Percentiles rank a stretch among this genome's conserved stretches.
These are phyloP conservation scores for Dicyrtoma fusca DNA, from an alignment of 2,888 invertebrate genomes.

Conservation along the genomic window DNA sequence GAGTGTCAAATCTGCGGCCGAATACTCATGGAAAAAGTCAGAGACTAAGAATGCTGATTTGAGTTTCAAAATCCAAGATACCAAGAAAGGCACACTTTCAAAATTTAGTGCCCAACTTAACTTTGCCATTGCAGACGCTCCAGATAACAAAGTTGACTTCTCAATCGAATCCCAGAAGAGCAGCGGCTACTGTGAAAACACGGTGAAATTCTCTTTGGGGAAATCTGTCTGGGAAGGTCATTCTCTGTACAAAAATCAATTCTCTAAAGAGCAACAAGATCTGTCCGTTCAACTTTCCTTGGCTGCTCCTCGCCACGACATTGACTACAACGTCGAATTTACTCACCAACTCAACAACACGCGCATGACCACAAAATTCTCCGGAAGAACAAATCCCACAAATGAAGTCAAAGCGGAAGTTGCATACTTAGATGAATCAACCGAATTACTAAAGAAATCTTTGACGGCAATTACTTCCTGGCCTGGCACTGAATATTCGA, in stretches of 20 bases:
- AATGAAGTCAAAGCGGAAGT: conserved; percentile 49
- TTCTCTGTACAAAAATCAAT: conserved; percentile 56
- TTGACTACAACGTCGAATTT: conserved; percentile 56
- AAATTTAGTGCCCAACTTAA: conserved; percentile 48
- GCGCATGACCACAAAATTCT: conserved; percentile 45
- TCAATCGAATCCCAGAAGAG: conserved; percentile 57
- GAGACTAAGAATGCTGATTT: conserved; percentile 54
- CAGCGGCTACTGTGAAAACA: conserved; percentile 57
- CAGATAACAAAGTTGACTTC: conserved; percentile 56
- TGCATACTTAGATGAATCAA: conserved; percentile 39
- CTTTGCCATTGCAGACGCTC: conserved; percentile 50
- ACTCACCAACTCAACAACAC: conserved; percentile 38
- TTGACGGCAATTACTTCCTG: conserved; percentile 45
- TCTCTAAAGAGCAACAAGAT: conserved; percentile 49
- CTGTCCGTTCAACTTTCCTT: conserved; percentile 53
- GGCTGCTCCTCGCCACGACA: conserved; percentile 48
- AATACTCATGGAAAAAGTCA: conserved; percentile 56
- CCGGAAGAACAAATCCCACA: conserved; percentile 36
- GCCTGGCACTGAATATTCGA: conserved; percentile 47
- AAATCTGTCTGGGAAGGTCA: conserved; percentile 57
- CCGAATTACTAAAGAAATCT: conserved; percentile 42
- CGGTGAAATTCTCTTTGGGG: conserved; percentile 54
- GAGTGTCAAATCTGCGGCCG: conserved; percentile 56
- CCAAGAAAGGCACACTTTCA: conserved; percentile 53
- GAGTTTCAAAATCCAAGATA: conserved; percentile 55